Percentiles rank a stretch among this genome's conserved stretches.
Evolutionary conservation across 2,113 vertebrate species (phyloP).

Genomic region (Arothron firmamentum): DNA sequence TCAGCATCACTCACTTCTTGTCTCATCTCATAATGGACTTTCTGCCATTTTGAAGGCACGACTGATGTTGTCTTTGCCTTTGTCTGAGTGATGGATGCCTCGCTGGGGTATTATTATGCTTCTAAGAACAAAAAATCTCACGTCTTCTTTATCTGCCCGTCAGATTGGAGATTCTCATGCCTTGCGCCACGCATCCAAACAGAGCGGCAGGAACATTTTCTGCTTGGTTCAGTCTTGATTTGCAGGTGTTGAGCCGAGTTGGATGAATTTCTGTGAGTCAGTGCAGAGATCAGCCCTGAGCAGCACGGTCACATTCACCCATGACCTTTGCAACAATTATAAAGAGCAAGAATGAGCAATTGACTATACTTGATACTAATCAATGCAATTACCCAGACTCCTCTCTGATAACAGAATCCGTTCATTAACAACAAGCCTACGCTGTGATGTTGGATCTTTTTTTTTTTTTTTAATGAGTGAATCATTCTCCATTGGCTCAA

Average conservation of each 20-base stretch:
- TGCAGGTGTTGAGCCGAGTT: not conserved
- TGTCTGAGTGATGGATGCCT: constrained; percentile 28
- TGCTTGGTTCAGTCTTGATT: too few relatives aligned
- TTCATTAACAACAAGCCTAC: constrained; percentile 14
- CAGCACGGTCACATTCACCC: not conserved
- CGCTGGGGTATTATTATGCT: constrained; percentile 17
- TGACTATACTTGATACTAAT: constrained; percentile 24
- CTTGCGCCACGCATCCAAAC: constrained; percentile 6
- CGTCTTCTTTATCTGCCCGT: constrained; percentile 14
- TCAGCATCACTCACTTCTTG: constrained; percentile 33
- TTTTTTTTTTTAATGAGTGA: constrained; percentile 8
- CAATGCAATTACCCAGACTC: constrained; percentile 19
- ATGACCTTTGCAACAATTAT: constrained; percentile 2
- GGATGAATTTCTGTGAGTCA: not conserved
- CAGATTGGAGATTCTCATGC: constrained; percentile 12
- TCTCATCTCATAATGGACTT: constrained; percentile 30
- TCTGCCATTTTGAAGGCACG: constrained; percentile 31
- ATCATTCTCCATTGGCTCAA: not conserved
- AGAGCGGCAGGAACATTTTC: not conserved
- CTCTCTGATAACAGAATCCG: constrained; percentile 13
- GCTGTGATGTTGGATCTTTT: not conserved
- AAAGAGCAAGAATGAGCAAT: constrained; percentile 26
- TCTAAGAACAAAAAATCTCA: constrained; percentile 23
- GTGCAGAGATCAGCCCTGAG: not conserved
- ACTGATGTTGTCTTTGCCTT: constrained; percentile 32